Percentiles rank a stretch among this genome's conserved stretches.
These are phyloP conservation scores for Phalanger gymnotis DNA, from an alignment of 2,797 vertebrate species.

Conservation along the genomic window DNA sequence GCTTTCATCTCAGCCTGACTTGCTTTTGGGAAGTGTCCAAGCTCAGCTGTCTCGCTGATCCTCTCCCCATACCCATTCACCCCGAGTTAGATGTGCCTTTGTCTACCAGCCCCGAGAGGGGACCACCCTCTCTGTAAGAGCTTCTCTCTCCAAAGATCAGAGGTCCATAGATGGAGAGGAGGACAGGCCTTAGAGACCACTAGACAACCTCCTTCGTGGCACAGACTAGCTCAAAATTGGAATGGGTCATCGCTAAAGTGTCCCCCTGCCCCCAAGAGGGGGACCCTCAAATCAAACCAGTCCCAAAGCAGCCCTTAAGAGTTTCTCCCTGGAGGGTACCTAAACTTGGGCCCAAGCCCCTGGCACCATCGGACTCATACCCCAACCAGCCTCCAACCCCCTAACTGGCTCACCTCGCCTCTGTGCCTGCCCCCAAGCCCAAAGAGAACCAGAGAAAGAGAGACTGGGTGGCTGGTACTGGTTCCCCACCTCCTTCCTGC, in stretches of 20 bases:
- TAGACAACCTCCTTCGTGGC: neutral
- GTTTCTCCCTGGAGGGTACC: neutral
- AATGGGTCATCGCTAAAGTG: neutral
- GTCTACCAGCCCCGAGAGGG: neutral
- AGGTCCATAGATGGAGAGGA: neutral
- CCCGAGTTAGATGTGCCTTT: neutral
- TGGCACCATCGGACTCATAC: fast-evolving
- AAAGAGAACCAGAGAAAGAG: neutral
- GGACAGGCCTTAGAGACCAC: neutral
- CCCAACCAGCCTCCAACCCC: neutral
- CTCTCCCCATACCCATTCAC: neutral
- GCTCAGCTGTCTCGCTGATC: too few relatives aligned
- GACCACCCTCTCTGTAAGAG: neutral
- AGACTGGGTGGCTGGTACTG: neutral
- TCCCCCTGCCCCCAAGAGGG: neutral
- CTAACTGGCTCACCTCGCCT: neutral
- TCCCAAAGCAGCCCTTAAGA: neutral
- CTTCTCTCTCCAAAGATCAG: neutral
- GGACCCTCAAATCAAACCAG: neutral
- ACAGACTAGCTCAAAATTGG: neutral
- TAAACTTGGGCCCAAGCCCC: neutral
- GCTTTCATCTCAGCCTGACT: too few relatives aligned
- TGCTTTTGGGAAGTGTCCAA: too few relatives aligned
- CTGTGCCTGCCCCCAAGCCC: neutral
- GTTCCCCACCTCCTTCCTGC: neutral